Conservation (phyloP, 53 echinoderm and acorn worm species). For the Zoroaster sp. region DNA sequence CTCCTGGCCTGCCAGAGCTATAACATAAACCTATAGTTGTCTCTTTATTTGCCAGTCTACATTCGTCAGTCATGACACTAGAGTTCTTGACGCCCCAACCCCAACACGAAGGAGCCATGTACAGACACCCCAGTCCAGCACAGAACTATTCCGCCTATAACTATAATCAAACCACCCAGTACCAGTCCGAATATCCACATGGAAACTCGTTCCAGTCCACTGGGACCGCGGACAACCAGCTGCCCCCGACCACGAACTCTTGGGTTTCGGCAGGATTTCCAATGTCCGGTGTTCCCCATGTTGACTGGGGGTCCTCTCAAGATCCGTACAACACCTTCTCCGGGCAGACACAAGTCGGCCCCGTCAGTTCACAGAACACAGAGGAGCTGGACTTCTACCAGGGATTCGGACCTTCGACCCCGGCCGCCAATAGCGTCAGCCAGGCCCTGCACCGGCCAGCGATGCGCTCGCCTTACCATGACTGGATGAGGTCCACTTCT, state of each 20-base stretch:
- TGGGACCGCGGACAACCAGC: constrained; percentile 40
- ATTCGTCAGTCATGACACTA: constrained; percentile 35
- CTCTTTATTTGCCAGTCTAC: neutral
- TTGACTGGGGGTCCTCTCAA: constrained; percentile 40
- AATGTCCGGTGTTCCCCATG: neutral
- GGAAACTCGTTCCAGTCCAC: constrained; percentile 5
- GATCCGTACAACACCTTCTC: constrained; percentile 8
- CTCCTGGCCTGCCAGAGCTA: neutral
- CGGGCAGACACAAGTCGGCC: constrained; percentile 21
- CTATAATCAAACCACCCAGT: constrained; percentile 40
- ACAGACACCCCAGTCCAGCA: constrained; percentile 12
- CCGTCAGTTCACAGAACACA: constrained; percentile 12
- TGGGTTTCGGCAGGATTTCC: constrained; percentile 21
- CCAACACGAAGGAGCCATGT: constrained; percentile 27
- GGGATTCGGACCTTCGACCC: constrained; percentile 7
- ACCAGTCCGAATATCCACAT: constrained; percentile 33
- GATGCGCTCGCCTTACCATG: constrained; percentile 51
- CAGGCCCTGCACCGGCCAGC: constrained; percentile 43
- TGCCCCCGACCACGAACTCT: constrained; percentile 21
- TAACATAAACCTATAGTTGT: neutral
- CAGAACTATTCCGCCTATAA: constrained; percentile 14
- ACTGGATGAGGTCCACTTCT: constrained; percentile 83
- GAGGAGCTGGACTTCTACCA: constrained; percentile 47
- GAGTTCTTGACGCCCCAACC: constrained; percentile 30
- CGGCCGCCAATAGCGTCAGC: constrained; percentile 11